These are phyloP conservation scores for Penaeus monodon DNA, from an alignment of 2,888 invertebrate species.

Conservation along the genomic window DNA sequence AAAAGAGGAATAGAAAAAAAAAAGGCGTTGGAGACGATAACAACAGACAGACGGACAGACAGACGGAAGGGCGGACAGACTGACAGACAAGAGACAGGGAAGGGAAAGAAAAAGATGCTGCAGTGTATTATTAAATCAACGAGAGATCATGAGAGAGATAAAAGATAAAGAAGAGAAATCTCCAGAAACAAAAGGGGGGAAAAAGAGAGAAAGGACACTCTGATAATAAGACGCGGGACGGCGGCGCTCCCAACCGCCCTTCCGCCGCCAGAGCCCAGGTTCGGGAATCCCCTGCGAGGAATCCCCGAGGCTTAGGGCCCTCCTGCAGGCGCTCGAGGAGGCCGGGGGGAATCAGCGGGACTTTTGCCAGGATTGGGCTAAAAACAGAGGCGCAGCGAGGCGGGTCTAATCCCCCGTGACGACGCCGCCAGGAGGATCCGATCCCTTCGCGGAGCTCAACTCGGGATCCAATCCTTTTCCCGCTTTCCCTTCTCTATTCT, in stretches of 20 bases:
- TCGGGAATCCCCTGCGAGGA: not conserved
- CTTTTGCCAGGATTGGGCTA: constrained; percentile 35
- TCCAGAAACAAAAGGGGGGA: constrained; percentile 22
- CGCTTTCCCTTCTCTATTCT: not conserved
- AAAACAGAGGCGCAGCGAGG: constrained; percentile 39
- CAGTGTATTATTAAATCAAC: constrained; percentile 24
- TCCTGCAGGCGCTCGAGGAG: not conserved
- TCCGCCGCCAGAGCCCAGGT: not conserved
- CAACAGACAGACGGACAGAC: no score
- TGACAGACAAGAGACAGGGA: no score
- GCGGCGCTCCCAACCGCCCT: not conserved
- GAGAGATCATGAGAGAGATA: constrained; percentile 17
- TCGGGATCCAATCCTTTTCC: constrained; percentile 14
- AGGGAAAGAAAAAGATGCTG: no score
- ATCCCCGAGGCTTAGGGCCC: not conserved
- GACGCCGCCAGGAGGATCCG: constrained; percentile 30
- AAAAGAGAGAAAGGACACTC: constrained; percentile 16
- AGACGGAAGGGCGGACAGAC: no score
- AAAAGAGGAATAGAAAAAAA: no score
- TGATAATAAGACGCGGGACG: constrained; percentile 5
- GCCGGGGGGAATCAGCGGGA: constrained; percentile 30
- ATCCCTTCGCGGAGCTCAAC: constrained; percentile 29
- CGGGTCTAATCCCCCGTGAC: constrained; percentile 29
- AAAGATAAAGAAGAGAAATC: constrained; percentile 32
- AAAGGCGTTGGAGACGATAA: no score